Evolutionary conservation across 1,140 invertebrate genomes (phyloP), one percentile per base, ranked within the genome.

Genomic region (Micrasema longulum): DNA sequence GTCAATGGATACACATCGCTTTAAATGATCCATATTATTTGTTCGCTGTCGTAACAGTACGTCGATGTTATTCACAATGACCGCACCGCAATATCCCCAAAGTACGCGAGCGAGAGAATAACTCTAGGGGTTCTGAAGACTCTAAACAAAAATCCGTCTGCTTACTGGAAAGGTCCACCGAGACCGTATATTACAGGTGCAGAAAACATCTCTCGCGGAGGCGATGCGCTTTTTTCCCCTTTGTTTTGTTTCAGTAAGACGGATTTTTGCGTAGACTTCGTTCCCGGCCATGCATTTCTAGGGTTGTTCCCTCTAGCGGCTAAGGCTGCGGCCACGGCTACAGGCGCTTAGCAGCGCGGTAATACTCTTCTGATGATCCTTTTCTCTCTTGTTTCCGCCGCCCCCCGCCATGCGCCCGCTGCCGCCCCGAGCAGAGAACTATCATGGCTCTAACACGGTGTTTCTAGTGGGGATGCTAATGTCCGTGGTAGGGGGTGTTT

Each of bases 401-500:
- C 69, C 45, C 11, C 71, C 60, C 43, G 63, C 75, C 77, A 77
- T 76, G 74, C 78, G 76, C 78, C 77, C 77, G 77, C 75, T 78
- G 76, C 77, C 80, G 76, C 77, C 77, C 77, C 78, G 78, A 76
- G 85, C 88, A 95, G 94, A 94, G 89, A 94, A 95, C 90, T 93
- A 93, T 89, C 93, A 94, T 89, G 93, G 94, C 87, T 95, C 93
- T 86, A 95, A 95, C 90, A 95, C 94, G 87, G 92, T 95, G 87
- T 94, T 95, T 90, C 91, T 98, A 89, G 96, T 98, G 86, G 94
- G 93, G 89, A 95, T 96, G 87, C 92, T 98, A 89, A 97, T 97
- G 90, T 96, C 95, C 86, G 95, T 97, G 89, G 95, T 98, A 90
- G 96, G 96, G 89, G 95, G 95, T 89, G 95, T 98, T 89, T 97